These are phyloP conservation scores for Nebria brevicollis DNA, from an alignment of 2,888 invertebrate species.

Conservation along the genomic window DNA sequence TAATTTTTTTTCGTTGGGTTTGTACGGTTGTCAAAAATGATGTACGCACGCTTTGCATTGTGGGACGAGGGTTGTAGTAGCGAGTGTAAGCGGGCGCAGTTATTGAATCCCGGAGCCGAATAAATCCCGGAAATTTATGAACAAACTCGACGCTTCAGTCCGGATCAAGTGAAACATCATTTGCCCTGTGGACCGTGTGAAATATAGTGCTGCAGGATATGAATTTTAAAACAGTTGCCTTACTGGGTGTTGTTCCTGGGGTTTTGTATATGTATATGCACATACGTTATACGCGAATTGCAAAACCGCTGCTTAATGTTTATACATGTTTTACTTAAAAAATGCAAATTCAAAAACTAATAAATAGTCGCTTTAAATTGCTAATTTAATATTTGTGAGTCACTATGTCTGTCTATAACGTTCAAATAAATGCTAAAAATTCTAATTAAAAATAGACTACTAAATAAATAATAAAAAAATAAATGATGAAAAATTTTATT, in stretches of 20 bases:
- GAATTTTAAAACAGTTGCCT: slow-evolving; percentile 44
- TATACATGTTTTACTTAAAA: too few relatives aligned
- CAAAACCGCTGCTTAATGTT: too few relatives aligned
- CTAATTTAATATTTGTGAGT: too few relatives aligned
- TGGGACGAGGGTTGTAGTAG: not conserved
- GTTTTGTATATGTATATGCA: too few relatives aligned
- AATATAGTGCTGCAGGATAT: slow-evolving; percentile 46
- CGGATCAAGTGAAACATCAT: slow-evolving; percentile 46
- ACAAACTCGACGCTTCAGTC: slow-evolving; percentile 46
- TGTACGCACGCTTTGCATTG: not conserved
- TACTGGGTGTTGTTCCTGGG: not conserved
- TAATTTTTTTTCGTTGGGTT: not conserved
- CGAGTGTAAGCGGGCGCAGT: slow-evolving; percentile 19
- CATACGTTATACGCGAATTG: too few relatives aligned
- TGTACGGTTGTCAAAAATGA: not conserved
- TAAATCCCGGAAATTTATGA: slow-evolving; percentile 47
- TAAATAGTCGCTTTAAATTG: too few relatives aligned
- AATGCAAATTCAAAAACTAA: too few relatives aligned
- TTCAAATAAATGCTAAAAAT: too few relatives aligned
- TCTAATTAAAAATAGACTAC: too few relatives aligned
- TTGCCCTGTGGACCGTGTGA: slow-evolving; percentile 46
- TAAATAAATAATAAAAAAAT: too few relatives aligned
- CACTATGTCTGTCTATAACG: too few relatives aligned
- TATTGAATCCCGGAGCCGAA: slow-evolving; percentile 46
- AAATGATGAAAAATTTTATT: too few relatives aligned